These are phyloP conservation scores for Ctenomys sociabilis DNA, from an alignment of 2,113 vertebrate genomes.

Conservation along the genomic window DNA sequence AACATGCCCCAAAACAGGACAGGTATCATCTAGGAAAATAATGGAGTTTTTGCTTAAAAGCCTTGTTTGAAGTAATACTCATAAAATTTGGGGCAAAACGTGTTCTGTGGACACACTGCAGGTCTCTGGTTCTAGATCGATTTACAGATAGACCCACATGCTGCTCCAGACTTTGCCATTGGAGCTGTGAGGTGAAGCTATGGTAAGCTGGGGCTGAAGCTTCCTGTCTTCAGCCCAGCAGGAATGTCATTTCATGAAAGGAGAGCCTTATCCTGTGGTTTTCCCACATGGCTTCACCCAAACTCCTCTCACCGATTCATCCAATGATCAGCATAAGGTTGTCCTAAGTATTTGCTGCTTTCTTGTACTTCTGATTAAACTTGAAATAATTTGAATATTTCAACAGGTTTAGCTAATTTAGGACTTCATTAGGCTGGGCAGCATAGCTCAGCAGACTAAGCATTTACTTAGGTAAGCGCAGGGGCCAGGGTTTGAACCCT, in stretches of 20 bases:
- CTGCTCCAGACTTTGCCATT: not conserved
- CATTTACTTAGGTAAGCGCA: too few relatives aligned
- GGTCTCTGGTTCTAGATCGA: not conserved
- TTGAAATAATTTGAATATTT: not conserved
- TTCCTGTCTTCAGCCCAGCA: not conserved
- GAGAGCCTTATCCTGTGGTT: not conserved
- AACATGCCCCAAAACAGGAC: not conserved
- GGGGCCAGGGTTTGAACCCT: too few relatives aligned
- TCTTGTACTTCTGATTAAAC: not conserved
- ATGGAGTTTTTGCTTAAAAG: not conserved
- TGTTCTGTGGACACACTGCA: not conserved
- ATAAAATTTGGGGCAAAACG: not conserved
- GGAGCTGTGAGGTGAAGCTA: too few relatives aligned
- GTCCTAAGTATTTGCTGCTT: not conserved
- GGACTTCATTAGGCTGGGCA: too few relatives aligned
- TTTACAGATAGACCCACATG: not conserved
- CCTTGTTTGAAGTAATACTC: not conserved
- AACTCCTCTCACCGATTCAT: not conserved
- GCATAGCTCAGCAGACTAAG: too few relatives aligned
- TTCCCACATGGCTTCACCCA: not conserved
- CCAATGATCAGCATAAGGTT: not conserved
- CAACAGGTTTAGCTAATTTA: not conserved
- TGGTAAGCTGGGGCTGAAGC: not conserved
- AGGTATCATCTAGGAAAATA: not conserved
- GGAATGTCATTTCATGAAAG: not conserved